Evolutionary conservation across 2,888 invertebrate genomes (phyloP), one percentile per base, ranked within the genome.

Genomic region (Drosophila parthenogenetica): DNA sequence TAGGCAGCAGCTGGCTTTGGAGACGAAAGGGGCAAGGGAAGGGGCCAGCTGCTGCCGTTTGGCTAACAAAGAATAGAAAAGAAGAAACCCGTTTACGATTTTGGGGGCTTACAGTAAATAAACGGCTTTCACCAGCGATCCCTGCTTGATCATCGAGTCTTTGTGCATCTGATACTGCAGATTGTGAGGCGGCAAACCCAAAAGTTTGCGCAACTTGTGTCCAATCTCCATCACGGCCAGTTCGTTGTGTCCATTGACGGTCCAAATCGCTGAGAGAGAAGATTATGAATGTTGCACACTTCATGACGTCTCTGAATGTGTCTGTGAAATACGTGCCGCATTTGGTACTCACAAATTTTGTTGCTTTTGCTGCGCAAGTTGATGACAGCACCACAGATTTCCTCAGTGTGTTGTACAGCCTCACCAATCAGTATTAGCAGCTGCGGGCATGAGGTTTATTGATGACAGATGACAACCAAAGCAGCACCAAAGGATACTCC

Each of bases 351-450:
- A 85, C 84, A 85, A 69, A 98, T 95, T 94, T 98, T 99, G 93
- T 98, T 98, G 83, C 96, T 94, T 93, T 98, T 98, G 93, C 93
- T 93, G 92, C 99, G 95, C 85, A 99, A 95, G 93, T 98, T 98
- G 69, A 99, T 97, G 81, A 98, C 98, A 80, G 98, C 98, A 59
- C 99, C 99, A 93, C 98, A 98, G 73, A 99, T 95, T 92, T 98
- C 97, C 79, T 98, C 97, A 75, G 97, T 95, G 91, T 96, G 94
- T 82, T 98, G 97, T 93, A 98, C 99, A 64, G 97, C 96, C 94
- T 99, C 99, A 54, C 99, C 99, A 93, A 99, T 98, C 92, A 99
- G 94, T 90, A 96, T 96, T 75, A 97, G 93, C 69, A 97, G 93
- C 94, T 82, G 69, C 49, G 16, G 19, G 25, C 10, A 2, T 3